These are phyloP conservation scores for Grallaria varia DNA, from an alignment of 2,113 vertebrate species.

Conservation along the genomic window DNA sequence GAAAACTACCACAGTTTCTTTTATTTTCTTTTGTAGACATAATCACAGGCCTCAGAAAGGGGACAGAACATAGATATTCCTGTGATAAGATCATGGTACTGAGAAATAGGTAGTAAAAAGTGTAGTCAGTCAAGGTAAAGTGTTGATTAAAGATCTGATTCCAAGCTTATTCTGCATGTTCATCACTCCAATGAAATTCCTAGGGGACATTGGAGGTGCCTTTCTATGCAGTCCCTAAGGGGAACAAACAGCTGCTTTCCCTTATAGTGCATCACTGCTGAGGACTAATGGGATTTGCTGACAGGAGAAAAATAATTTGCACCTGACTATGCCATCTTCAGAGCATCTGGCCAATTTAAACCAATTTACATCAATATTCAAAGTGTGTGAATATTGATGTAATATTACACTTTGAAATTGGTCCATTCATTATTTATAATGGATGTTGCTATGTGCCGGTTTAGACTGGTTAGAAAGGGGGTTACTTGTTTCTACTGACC, in stretches of 20 bases:
- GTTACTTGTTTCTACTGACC: not conserved
- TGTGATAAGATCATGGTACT: not conserved
- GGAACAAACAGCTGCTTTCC: conserved; percentile 23
- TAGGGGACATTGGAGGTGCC: not conserved
- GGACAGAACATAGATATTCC: not conserved
- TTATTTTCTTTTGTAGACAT: not conserved
- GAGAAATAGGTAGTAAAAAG: not conserved
- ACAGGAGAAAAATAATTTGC: conserved; percentile 44
- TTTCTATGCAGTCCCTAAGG: not conserved
- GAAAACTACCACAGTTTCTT: not conserved
- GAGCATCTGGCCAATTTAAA: conserved; percentile 60
- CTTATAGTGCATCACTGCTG: not conserved
- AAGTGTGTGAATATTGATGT: conserved; percentile 18
- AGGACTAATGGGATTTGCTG: conserved; percentile 29
- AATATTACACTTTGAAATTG: not conserved
- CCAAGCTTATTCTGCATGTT: conserved; percentile 23
- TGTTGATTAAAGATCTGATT: conserved; percentile 25
- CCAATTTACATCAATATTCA: conserved; percentile 41
- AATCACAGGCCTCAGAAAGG: not conserved
- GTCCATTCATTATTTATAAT: not conserved
- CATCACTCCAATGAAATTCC: not conserved
- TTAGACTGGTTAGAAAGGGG: not conserved
- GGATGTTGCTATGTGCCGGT: not conserved
- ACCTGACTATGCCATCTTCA: conserved; percentile 21
- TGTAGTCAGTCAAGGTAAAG: not conserved